Percentiles rank a stretch among this genome's conserved stretches.
These are phyloP conservation scores for Palaemon carinicauda DNA, from an alignment of 1,140 invertebrate species.

Conservation along the genomic window DNA sequence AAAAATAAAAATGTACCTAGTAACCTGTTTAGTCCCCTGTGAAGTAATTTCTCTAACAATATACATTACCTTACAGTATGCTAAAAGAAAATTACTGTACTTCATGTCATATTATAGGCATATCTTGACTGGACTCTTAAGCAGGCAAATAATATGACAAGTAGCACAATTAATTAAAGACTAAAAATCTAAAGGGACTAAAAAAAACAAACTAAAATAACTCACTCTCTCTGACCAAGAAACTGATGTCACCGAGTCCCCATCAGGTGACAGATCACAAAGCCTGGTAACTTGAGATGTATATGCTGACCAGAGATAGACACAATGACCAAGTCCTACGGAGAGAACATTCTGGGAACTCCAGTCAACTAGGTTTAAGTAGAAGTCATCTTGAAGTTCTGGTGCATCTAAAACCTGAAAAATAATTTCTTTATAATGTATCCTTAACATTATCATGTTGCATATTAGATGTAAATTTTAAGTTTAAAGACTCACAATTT, in stretches of 20 bases:
- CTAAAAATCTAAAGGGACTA: not conserved
- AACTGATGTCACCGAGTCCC: constrained; percentile 96
- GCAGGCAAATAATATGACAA: too few relatives aligned
- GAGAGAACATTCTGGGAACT: constrained; percentile 98
- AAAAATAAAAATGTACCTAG: too few relatives aligned
- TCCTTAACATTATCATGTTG: too few relatives aligned
- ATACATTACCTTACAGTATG: too few relatives aligned
- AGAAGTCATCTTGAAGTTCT: constrained; percentile 99
- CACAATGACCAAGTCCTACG: constrained; percentile 97
- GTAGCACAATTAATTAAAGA: too few relatives aligned
- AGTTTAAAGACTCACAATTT: too few relatives aligned
- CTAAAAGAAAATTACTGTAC: too few relatives aligned
- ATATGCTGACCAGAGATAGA: constrained; percentile 99
- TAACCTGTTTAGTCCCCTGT: too few relatives aligned
- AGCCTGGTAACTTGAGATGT: constrained; percentile 95
- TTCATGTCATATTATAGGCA: too few relatives aligned
- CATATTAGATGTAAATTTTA: too few relatives aligned
- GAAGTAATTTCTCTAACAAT: too few relatives aligned
- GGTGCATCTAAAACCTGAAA: constrained; percentile 90
- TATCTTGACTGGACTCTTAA: too few relatives aligned
- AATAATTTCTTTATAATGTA: not conserved
- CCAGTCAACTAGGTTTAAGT: constrained; percentile 99
- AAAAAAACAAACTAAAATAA: not conserved
- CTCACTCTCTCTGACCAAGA: constrained; percentile 94
- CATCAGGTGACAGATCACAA: constrained; percentile 92